Evolutionary conservation across 1,140 invertebrate genomes (phyloP), one percentile per base, ranked within the genome.

Genomic region (Trichonephila clavipes): DNA sequence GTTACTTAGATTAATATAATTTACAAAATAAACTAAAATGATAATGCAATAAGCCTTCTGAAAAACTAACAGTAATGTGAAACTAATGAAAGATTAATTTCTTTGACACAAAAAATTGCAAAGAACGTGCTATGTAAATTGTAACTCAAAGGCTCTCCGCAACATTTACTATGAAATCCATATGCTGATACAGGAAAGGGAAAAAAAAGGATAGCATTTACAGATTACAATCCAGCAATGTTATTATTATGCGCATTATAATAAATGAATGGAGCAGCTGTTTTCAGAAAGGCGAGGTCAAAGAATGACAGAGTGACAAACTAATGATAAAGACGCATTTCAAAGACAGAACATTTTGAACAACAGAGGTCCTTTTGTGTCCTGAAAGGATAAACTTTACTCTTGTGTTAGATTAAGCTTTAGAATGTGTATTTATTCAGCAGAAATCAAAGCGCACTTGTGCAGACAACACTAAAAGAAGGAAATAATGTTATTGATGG

Each of bases 371-470:
- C 58, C 34, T 88, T 88, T 88, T 28, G 34, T 34, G 28, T 21
- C 6, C 28, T 88, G 62, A 88, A 88, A 88, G 87, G 40, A 88
- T 64, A 88, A 69, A 88, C 58, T 62, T 88, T 69, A 69, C 21
- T 69, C 21, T 69, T 69, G 8, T 24, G 66, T n/a, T 28, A 69
- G 66, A 69, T n/a, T 28, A 24, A 69, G 21, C 21, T 69, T 69
- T 24, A 24, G 21, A 24, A 24, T 69, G 66, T 24, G n/a, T 69
- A 69, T 69, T 69, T 69, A 69, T 69, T 69, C 66, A 69, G 66
- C n/a, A 28, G 66, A 10, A 12, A 24, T 14, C 66, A 69, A 69
- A 24, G 10, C 7, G n/a, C 24, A 69, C 24, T n/a, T 69, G 66
- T 69, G 8, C 28, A 12, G 12, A 10, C 51, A 8, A 8, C 44